A percentile compares a stretch with the other conserved stretches of the same genome.
These are phyloP conservation scores for Deroplatys truncata DNA, from an alignment of 2,888 invertebrate genomes.

Conservation along the genomic window DNA sequence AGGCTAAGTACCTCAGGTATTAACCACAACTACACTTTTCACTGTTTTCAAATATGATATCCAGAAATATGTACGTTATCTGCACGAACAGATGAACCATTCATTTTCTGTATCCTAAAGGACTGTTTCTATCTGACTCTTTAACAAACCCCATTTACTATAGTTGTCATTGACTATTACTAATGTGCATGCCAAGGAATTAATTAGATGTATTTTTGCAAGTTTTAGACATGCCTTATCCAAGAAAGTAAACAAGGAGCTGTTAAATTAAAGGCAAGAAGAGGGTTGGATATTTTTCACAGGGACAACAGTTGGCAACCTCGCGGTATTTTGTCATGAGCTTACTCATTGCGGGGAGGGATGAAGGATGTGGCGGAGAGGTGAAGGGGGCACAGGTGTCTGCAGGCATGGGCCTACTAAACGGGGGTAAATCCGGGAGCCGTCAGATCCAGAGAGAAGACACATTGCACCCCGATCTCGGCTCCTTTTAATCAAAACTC, in stretches of 20 bases:
- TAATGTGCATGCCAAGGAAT: not conserved
- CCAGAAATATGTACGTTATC: too few species aligned
- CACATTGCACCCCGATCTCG: slow-evolving; percentile 16
- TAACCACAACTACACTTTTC: too few species aligned
- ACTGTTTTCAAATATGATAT: too few species aligned
- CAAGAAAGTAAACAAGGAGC: not conserved
- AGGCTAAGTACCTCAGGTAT: too few species aligned
- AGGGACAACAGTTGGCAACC: not conserved
- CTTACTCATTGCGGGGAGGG: not conserved
- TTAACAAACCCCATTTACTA: too few species aligned
- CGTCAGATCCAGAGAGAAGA: slow-evolving; percentile 13
- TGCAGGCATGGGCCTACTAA: not conserved
- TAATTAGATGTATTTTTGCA: not conserved
- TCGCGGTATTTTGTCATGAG: not conserved
- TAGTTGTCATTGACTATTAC: too few species aligned
- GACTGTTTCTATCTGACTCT: too few species aligned
- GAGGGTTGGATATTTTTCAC: not conserved
- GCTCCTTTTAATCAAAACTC: slow-evolving; percentile 18
- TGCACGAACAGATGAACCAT: too few species aligned
- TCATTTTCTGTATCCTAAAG: too few species aligned
- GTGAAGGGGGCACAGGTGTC: not conserved
- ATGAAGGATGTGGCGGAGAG: not conserved
- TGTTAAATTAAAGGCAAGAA: not conserved
- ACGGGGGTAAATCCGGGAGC: slow-evolving; percentile 14
- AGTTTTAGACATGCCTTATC: not conserved